Percentiles rank a stretch among this genome's conserved stretches.
Conservation (phyloP, 2,888 invertebrate species). For the Trachelus troglodyta region DNA sequence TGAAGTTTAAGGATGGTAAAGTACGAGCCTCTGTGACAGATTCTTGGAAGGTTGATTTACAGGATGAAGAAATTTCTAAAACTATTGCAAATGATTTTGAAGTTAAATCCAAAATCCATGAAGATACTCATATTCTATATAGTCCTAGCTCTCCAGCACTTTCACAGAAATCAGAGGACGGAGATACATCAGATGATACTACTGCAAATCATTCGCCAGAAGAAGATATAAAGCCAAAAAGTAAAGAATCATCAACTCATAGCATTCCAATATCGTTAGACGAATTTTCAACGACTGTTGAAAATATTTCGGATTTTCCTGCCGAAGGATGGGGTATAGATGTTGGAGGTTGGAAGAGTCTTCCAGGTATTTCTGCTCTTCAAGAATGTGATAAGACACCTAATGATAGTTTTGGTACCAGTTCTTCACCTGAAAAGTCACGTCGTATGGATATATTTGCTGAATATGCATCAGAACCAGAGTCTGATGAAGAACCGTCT, state of each 20-base stretch:
- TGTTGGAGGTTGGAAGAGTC: neutral
- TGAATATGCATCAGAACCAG: conserved; percentile 29
- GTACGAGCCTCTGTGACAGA: neutral
- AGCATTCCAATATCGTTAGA: conserved; percentile 17
- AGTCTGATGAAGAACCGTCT: conserved; percentile 18
- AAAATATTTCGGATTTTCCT: neutral
- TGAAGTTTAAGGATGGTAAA: neutral
- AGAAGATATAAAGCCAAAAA: neutral
- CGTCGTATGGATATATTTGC: conserved; percentile 49
- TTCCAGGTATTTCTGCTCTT: neutral
- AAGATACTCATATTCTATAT: conserved; percentile 43
- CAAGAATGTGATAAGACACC: neutral
- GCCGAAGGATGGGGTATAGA: neutral
- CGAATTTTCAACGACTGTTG: conserved; percentile 9
- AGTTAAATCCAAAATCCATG: conserved; percentile 25
- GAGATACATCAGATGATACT: conserved; percentile 16
- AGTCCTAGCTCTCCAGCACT: conserved; percentile 58
- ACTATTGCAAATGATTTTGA: conserved; percentile 25
- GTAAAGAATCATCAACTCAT: conserved; percentile 12
- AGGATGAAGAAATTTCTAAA: neutral
- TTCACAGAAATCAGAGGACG: conserved; percentile 52
- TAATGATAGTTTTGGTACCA: neutral
- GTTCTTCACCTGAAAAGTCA: neutral
- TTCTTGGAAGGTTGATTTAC: neutral
- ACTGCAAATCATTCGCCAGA: neutral